Conservation (phyloP, 2,113 vertebrate species). For the Muscicapa adusta region DNA sequence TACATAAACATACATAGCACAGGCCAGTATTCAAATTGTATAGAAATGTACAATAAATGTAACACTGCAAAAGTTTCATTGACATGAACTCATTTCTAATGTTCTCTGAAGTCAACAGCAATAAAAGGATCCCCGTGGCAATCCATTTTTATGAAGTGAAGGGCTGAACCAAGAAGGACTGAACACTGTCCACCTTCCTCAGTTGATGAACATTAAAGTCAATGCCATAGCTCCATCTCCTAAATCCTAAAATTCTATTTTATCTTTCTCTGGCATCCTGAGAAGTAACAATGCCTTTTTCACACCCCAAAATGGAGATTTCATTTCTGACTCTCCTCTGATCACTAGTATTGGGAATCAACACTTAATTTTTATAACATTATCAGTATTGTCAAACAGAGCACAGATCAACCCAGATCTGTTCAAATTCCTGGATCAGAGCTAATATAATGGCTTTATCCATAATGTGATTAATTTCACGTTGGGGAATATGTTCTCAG, state of each 20-base stretch:
- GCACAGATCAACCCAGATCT: not conserved
- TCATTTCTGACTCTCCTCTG: not conserved
- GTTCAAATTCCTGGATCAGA: conserved; percentile 2
- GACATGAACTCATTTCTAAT: not conserved
- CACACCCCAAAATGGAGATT: not conserved
- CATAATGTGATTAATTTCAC: conserved; percentile 23
- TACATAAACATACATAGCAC: not conserved
- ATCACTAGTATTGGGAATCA: not conserved
- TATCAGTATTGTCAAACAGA: not conserved
- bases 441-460: not conserved
- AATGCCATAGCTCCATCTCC: not conserved
- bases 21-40: not conserved
- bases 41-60: not conserved
- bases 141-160: not conserved
- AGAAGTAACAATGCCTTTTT: not conserved
- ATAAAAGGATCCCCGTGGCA: not conserved
- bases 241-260: not conserved
- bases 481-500: not conserved
- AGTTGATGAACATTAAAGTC: not conserved
- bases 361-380: not conserved
- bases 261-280: not conserved
- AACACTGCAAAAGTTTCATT: not conserved
- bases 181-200: not conserved
- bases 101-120: not conserved
- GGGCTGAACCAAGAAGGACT: not conserved